Evolutionary conservation across 2,113 vertebrate species (phyloP), one percentile per base, ranked within the genome.

Genomic region (Colossoma macropomum): DNA sequence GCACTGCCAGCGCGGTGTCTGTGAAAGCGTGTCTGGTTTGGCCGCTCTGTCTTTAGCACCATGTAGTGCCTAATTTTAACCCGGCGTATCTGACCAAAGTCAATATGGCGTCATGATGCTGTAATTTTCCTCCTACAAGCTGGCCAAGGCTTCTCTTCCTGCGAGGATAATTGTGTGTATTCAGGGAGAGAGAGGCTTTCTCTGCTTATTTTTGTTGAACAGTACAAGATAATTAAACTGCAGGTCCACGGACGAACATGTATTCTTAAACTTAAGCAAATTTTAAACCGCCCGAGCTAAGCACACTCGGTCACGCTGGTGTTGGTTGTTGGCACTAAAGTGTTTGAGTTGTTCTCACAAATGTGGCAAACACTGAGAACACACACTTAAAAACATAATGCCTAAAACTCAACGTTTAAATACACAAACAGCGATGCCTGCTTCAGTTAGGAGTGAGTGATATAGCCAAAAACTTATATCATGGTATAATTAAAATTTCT

Each of bases 11-110:
- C 28, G 78, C 52, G 19, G 27, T 73, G 79, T 80, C 74, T 75
- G 74, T 60, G 74, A 59, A 75, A 59, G 23, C 21, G 74, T 75
- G 52, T 77, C 79, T 50, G 69, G 25, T 81, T 48, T 70, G 68
- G 68, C 68, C 68, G 4, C 32, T 70, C 68, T 81, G 38, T 63
- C 32, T 63, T 73, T 17, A 79, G 65, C 77, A 66, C 27, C 48
- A 69, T 79, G 48, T 45, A 50, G 34, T 63, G 79, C 38, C 79
- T 80, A 80, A 72, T 71, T 80, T 81, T 81, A 81, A 50, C 69
- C 56, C 30, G 1, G 25, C 52, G 66, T 62, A 28, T 65, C 72
- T 45, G 15, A 73, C 69, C 79, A 81, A 73, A 81, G 79, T 73
- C 79, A 74, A 32, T 34, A 73, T 63, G 70, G 25, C 70, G n/a